Percentiles rank a stretch among this genome's conserved stretches.
phyloP scores from a whole-genome alignment of 2,888 invertebrate genomes.

The Dendrolimus houi region DNA sequence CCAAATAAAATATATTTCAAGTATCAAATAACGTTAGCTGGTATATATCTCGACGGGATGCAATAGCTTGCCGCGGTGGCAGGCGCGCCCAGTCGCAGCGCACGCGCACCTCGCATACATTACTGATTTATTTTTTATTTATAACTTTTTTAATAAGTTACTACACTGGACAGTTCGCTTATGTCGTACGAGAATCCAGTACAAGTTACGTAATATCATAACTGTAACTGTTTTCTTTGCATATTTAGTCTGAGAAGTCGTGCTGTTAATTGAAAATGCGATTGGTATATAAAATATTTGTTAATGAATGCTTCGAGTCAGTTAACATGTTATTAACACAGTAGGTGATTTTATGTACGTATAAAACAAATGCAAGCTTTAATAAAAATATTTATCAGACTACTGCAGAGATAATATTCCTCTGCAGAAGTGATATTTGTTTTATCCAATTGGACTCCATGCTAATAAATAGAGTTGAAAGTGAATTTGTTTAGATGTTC shows the following conservation, averaged over 20 bases:
- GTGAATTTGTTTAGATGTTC: too few relatives aligned
- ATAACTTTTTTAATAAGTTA: conserved; percentile 16
- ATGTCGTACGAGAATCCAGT: background rate
- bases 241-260: background rate
- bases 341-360: too few relatives aligned
- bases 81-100: conserved; percentile 42
- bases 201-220: background rate
- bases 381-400: too few relatives aligned
- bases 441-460: too few relatives aligned
- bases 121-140: conserved; percentile 32
- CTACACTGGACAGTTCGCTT: background rate
- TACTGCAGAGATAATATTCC: too few relatives aligned
- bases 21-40: conserved; percentile 20
- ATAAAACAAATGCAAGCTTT: too few relatives aligned
- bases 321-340: too few relatives aligned
- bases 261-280: too few relatives aligned
- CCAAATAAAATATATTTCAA: background rate
- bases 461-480: too few relatives aligned
- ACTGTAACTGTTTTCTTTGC: background rate
- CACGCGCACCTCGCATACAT: conserved; percentile 28
- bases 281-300: too few relatives aligned
- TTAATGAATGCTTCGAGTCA: too few relatives aligned
- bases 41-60: conserved; percentile 18
- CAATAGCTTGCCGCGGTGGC: conserved; percentile 32
- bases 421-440: too few relatives aligned